Evolutionary conservation across 2,797 vertebrate genomes (phyloP).

Genomic region (Phalloptychus januarius): DNA sequence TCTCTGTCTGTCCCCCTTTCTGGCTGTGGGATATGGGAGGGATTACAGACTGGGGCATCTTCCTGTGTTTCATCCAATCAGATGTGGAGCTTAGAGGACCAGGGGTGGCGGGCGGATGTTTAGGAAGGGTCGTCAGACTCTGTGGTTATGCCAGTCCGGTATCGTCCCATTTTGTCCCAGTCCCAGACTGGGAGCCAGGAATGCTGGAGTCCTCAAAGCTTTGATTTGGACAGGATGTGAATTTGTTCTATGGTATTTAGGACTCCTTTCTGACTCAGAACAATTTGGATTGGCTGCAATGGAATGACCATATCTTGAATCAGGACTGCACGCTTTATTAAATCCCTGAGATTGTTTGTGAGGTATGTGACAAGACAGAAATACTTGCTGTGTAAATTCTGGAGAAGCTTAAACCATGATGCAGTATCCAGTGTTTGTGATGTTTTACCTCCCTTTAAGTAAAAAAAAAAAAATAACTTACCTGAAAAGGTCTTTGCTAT

Average conservation of each 20-base stretch:
- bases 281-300: constrained; percentile 33
- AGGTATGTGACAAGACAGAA: constrained; percentile 58
- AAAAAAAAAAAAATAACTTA: neutral
- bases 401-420: neutral
- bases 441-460: constrained; percentile 5
- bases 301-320: constrained; percentile 45
- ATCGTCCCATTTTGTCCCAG: constrained; percentile 59
- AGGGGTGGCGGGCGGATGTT: constrained; percentile 15
- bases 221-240: constrained; percentile 30
- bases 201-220: constrained; percentile 49
- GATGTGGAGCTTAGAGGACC: constrained; percentile 45
- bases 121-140: constrained; percentile 53
- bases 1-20: constrained; percentile 74
- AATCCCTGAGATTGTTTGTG: constrained; percentile 24
- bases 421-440: constrained; percentile 16
- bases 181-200: constrained; percentile 52
- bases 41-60: constrained; percentile 54
- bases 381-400: constrained; percentile 6
- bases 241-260: constrained; percentile 21
- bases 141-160: constrained; percentile 64
- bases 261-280: constrained; percentile 11
- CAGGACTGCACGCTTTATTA: constrained; percentile 26
- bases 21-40: constrained; percentile 52
- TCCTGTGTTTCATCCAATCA: constrained; percentile 70
- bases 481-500: neutral